Base-by-base conservation (phyloP, 2,888 invertebrate genomes). In the Euclidia mi region DNA sequence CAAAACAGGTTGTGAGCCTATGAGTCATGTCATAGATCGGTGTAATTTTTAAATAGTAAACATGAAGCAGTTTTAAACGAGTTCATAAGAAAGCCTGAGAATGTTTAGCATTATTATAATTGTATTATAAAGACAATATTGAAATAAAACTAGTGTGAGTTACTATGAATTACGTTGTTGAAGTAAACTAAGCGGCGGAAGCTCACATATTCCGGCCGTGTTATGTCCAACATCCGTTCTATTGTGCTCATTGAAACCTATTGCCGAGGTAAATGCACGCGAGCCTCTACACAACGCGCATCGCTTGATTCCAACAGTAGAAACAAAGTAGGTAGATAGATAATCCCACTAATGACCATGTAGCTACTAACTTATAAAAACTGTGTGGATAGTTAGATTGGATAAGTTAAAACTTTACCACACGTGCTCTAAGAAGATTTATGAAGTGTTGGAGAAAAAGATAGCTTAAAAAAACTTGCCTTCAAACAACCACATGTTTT, bases 221-320 rank as follows among this genome's bases (percentile, higher is more conserved):
- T 78, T 77, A 79, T 84, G 81, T 81, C 84, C 82, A 88, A 90
- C 88, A 85, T 92, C 90, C 92, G 90, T 70, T 82, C 81, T 76
- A 85, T 91, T 91, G 86, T 91, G 71, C 68, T 65, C 78, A 71
- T 81, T 83, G 76, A 84, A 81, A 82, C 71, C 68, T 73, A 68
- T 55, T 43, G 49, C 56, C 44, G 62, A 68, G 65, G 59, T 65
- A 75, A 67, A 66, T 46, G 62, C 56, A 68, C 66, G 65, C 65
- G 28, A 65, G 52, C 48, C 49, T 58, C 42, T 45, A 53, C 35
- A 35, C 47, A 63, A 49, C 43, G 51, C 42, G 31, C 15, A 42
- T 29, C 32, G 35, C 51, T 56, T 49, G 20, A 56, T 52, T 53
- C 28, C 29, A 3, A 41, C 18, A 35, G 47, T 40, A 57, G 42